phyloP scores from a whole-genome alignment of 2,113 vertebrate species.

The Anolis sagrei region DNA sequence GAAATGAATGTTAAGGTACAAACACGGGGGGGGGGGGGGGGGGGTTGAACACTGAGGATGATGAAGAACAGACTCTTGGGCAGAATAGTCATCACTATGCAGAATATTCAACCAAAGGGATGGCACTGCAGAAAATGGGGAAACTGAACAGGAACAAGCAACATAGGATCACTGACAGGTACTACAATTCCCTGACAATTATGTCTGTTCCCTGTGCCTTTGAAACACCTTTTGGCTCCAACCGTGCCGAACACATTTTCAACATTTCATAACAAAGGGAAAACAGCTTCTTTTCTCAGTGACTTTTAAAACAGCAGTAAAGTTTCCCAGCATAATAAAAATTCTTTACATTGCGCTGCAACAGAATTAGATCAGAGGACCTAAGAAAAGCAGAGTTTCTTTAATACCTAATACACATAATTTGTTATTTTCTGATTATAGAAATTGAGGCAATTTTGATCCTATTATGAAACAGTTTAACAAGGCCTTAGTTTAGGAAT shows the following conservation, averaged over 20 bases:
- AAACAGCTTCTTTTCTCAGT: neutral
- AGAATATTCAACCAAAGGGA: too few species aligned
- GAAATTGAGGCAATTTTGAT: neutral
- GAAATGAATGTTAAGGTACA: too few species aligned
- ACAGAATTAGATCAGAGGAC: neutral
- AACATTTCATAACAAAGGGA: neutral
- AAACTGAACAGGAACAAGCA: too few species aligned
- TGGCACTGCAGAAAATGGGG: too few species aligned
- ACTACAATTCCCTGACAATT: too few species aligned
- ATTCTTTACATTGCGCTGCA: neutral
- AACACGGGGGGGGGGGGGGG: too few species aligned
- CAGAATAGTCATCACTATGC: too few species aligned
- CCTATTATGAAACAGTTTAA: neutral
- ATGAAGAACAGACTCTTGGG: too few species aligned
- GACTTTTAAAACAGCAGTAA: neutral
- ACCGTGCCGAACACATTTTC: neutral
- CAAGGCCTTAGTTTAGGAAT: neutral
- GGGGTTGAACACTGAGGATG: too few species aligned
- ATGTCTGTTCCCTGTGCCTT: too few species aligned
- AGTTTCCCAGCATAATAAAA: neutral
- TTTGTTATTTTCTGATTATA: neutral
- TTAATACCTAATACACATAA: neutral
- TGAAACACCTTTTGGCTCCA: neutral
- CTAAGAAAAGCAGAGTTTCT: neutral
- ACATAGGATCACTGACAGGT: too few species aligned